Conservation (phyloP, 2,888 invertebrate species). For the Trichogramma dendrolimi region DNA sequence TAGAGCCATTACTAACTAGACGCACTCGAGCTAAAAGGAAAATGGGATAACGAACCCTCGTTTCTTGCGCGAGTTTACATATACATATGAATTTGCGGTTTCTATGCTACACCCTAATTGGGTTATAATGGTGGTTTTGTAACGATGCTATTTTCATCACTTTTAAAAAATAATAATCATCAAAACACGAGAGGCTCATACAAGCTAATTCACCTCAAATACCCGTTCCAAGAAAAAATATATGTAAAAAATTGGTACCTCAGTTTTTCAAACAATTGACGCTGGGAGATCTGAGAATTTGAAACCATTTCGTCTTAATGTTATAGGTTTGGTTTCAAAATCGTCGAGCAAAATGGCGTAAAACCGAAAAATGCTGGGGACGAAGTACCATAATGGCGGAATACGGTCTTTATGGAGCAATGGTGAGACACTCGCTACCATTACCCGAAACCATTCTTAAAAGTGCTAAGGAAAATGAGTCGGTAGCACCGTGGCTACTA, state of each 20-base stretch:
- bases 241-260: no score
- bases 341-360: slow-evolving; percentile 97
- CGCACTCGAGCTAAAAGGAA: slow-evolving; percentile 8
- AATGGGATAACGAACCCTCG: slow-evolving; percentile 23
- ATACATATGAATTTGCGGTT: no score
- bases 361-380: slow-evolving; percentile 99
- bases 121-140: no score
- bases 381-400: slow-evolving; percentile 99
- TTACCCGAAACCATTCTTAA: slow-evolving; percentile 98
- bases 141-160: no score
- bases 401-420: slow-evolving; percentile 98
- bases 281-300: not conserved
- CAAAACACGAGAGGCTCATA: no score
- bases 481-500: slow-evolving; percentile 98
- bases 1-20: slow-evolving; percentile 7
- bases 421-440: slow-evolving; percentile 98
- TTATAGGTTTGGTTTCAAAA: slow-evolving; percentile 99
- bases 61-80: not conserved
- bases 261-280: no score
- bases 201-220: no score
- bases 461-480: slow-evolving; percentile 93
- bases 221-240: no score
- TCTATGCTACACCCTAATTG: no score
- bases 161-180: no score
- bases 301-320: slow-evolving; percentile 29